Conservation (phyloP, 2,113 vertebrate species). For the Hypocryptadius cinnamomeus region DNA sequence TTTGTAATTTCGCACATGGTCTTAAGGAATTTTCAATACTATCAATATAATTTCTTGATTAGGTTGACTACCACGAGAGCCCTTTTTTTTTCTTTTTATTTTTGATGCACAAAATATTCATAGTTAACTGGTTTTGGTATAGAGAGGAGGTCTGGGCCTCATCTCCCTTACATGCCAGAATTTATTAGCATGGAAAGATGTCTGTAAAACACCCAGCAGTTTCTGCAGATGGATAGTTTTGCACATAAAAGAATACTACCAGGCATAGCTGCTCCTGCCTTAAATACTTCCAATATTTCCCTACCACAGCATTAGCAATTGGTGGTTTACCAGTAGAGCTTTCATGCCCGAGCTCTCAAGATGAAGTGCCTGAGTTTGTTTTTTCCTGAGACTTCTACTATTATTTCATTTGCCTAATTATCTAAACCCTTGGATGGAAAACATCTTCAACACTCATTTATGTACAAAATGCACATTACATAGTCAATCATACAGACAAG, state of each 20-base stretch:
- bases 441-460: not conserved
- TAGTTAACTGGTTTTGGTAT: not conserved
- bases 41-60: not conserved
- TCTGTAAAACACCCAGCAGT: not conserved
- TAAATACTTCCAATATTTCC: not conserved
- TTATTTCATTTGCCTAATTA: not conserved
- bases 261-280: not conserved
- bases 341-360: not conserved
- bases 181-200: not conserved
- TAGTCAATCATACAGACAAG: not conserved
- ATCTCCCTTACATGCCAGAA: not conserved
- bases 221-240: not conserved
- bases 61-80: not conserved
- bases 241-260: not conserved
- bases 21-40: not conserved
- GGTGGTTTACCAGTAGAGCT: not conserved
- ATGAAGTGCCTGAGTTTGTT: not conserved
- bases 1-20: fast-evolving
- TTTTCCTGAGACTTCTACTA: not conserved
- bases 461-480: not conserved
- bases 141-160: not conserved
- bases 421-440: not conserved
- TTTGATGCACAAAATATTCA: not conserved
- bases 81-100: not conserved
- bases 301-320: not conserved